Evolutionary conservation across 2,113 vertebrate species (phyloP).

Genomic region (Osmerus mordax): DNA sequence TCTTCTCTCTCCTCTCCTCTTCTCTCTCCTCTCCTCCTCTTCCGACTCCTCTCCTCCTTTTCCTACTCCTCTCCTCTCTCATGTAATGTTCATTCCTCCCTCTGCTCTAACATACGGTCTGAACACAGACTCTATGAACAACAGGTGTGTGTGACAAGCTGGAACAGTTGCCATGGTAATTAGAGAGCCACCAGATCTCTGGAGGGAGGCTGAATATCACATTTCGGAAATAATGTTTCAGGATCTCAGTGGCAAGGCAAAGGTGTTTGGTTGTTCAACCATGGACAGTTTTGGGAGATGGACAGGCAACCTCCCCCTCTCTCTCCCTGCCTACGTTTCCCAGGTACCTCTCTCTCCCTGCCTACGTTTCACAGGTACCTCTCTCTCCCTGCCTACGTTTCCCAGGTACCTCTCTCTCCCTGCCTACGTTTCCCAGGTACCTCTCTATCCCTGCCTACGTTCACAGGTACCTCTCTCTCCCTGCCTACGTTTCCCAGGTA

Average conservation of each 20-base stretch:
- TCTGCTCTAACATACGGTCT: neutral
- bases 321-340: neutral
- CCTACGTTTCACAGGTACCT: neutral
- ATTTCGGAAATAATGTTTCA: too few relatives aligned
- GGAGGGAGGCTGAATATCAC: too few relatives aligned
- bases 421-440: neutral
- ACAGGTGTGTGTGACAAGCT: slow-evolving; percentile 40
- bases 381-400: neutral
- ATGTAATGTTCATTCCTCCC: neutral
- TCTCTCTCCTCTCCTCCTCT: neutral
- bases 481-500: slow-evolving; percentile 39
- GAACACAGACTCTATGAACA: slow-evolving; percentile 17
- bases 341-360: neutral
- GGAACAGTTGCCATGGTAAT: slow-evolving; percentile 48
- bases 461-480: slow-evolving; percentile 74
- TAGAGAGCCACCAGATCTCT: neutral
- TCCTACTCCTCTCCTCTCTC: neutral
- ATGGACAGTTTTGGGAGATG: too few relatives aligned
- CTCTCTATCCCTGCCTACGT: slow-evolving; percentile 32
- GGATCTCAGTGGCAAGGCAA: too few relatives aligned
- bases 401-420: neutral
- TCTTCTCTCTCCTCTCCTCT: neutral
- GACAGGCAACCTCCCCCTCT: neutral
- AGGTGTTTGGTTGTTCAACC: too few relatives aligned
- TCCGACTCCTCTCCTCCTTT: neutral